phyloP scores from a whole-genome alignment of 2,888 invertebrate species.

The Anaspis maculata region DNA sequence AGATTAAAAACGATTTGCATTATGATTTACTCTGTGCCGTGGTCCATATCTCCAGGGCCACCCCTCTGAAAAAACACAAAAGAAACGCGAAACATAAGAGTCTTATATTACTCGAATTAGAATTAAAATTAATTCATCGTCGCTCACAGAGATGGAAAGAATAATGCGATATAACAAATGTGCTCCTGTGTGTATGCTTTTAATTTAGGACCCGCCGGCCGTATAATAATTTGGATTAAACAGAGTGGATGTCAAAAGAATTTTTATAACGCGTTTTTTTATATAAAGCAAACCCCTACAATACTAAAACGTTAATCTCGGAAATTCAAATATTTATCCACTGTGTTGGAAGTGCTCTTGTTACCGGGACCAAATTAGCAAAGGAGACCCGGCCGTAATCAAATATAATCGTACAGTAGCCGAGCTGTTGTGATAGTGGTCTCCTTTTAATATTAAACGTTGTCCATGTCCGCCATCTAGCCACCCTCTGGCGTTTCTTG shows the following conservation, averaged over 20 bases:
- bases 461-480: no score
- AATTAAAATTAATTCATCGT: constrained; percentile 31
- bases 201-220: constrained; percentile 23
- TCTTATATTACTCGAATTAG: constrained; percentile 29
- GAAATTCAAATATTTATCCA: no score
- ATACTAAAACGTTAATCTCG: constrained; percentile 10
- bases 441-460: no score
- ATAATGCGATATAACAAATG: no score
- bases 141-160: constrained; percentile 9
- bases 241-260: constrained; percentile 21
- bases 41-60: no score
- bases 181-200: constrained; percentile 26
- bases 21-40: constrained; percentile 27
- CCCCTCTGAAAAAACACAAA: constrained; percentile 27
- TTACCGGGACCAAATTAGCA: no score
- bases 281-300: constrained; percentile 12
- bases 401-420: no score
- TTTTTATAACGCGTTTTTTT: constrained; percentile 13
- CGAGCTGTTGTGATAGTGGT: no score
- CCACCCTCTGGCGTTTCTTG: no score
- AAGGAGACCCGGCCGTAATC: no score
- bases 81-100: constrained; percentile 22
- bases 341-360: no score
- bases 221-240: constrained; percentile 25
- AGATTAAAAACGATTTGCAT: constrained; percentile 36